These are phyloP conservation scores for Pinna nobilis DNA, from an alignment of 1,140 invertebrate species.

Conservation along the genomic window DNA sequence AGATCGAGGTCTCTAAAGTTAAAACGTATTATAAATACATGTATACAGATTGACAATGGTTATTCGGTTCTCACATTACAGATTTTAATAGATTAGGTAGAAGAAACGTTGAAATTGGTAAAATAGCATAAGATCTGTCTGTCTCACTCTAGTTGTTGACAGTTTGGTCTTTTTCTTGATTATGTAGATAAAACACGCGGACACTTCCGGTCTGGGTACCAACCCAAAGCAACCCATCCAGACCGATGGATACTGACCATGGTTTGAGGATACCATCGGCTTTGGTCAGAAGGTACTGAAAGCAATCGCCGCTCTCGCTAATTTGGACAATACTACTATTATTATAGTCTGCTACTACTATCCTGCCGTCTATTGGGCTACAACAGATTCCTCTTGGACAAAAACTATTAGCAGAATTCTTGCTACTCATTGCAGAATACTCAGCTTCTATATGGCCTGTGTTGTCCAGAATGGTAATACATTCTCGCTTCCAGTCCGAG, in stretches of 20 bases:
- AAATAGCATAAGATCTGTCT: too few species aligned
- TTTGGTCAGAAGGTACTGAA: constrained; percentile 4
- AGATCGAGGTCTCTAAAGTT: too few species aligned
- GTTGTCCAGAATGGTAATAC: constrained; percentile 34
- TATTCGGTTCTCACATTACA: too few species aligned
- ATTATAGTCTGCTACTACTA: constrained; percentile 35
- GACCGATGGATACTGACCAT: constrained; percentile 28
- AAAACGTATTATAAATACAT: too few species aligned
- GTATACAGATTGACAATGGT: too few species aligned
- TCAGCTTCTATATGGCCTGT: constrained; percentile 32
- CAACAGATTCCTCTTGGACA: constrained; percentile 41
- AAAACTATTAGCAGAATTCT: not conserved
- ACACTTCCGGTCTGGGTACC: constrained; percentile 27
- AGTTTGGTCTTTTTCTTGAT: too few species aligned
- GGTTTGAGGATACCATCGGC: constrained; percentile 34
- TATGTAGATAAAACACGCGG: constrained; percentile 8
- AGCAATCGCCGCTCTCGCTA: constrained; percentile 6
- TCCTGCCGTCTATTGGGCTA: not conserved
- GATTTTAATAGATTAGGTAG: too few species aligned
- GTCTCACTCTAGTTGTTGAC: too few species aligned
- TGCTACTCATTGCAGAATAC: not conserved
- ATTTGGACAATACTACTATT: constrained; percentile 36
- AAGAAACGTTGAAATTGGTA: too few species aligned
- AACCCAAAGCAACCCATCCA: constrained; percentile 31
- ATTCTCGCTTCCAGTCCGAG: constrained; percentile 44